Evolutionary conservation across 1,140 invertebrate genomes (phyloP).

Genomic region (Acarapis woodi): DNA sequence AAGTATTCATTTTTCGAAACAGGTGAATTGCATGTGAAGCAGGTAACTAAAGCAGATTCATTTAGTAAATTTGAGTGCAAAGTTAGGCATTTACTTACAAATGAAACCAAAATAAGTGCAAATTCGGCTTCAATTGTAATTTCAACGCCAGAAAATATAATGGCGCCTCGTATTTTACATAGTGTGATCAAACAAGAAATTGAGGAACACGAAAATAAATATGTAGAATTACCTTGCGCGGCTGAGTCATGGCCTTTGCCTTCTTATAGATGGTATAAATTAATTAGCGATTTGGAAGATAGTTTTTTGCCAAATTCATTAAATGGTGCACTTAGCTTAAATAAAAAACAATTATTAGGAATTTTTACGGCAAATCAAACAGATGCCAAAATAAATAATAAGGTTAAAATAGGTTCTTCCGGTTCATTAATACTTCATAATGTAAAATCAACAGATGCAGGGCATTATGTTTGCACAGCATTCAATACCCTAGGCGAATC

Average conservation of each 20-base stretch:
- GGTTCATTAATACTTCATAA: conserved; percentile 10
- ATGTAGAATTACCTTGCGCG: conserved; percentile 18
- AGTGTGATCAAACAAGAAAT: too few species aligned
- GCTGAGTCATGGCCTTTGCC: conserved; percentile 15
- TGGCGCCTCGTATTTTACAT: conserved; percentile 13
- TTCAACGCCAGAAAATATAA: conserved; percentile 14
- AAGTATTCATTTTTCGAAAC: conserved; percentile 31
- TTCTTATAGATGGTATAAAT: conserved; percentile 11
- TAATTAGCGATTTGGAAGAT: not conserved
- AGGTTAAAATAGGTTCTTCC: too few species aligned
- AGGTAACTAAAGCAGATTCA: conserved; percentile 12
- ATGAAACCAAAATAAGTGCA: conserved; percentile 16
- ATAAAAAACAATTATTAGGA: conserved; percentile 6
- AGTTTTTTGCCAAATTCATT: not conserved
- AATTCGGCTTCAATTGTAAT: too few species aligned
- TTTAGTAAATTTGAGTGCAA: conserved; percentile 17
- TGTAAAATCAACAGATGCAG: conserved; percentile 9
- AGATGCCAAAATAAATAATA: too few species aligned
- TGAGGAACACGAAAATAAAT: conserved; percentile 13
- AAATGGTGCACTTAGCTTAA: not conserved
- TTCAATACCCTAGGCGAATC: conserved; percentile 14
- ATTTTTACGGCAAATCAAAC: conserved; percentile 6
- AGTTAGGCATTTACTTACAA: conserved; percentile 18
- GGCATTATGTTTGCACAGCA: conserved; percentile 13
- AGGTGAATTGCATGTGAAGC: conserved; percentile 12